These are phyloP conservation scores for Aphyosemion australe DNA, from an alignment of 2,113 vertebrate species.

Conservation along the genomic window DNA sequence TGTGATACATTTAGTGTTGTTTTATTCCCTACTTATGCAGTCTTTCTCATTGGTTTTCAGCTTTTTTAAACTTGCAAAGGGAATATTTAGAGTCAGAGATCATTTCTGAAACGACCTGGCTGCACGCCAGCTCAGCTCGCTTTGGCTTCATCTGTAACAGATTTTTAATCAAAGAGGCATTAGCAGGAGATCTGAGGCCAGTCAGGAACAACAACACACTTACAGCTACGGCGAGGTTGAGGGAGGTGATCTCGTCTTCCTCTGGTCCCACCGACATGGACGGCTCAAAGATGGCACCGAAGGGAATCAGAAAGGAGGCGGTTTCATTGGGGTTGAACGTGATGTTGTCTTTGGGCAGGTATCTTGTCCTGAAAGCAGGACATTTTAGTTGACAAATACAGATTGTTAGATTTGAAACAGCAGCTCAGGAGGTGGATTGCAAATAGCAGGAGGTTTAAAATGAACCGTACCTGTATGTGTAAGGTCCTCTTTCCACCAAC, in stretches of 20 bases:
- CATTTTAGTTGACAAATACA: too few species aligned
- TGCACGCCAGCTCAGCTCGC: slow-evolving; percentile 7
- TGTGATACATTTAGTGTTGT: too few species aligned
- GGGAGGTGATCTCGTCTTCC: slow-evolving; percentile 81
- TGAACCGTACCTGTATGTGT: slow-evolving; percentile 86
- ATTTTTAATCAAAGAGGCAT: neutral
- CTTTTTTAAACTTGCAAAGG: too few species aligned
- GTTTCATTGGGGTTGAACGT: slow-evolving; percentile 73
- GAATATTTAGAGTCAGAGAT: neutral
- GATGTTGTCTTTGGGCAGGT: slow-evolving; percentile 86
- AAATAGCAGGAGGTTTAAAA: neutral
- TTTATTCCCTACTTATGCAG: neutral
- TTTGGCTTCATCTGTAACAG: slow-evolving; percentile 5
- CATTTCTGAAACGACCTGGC: neutral
- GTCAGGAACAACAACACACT: slow-evolving; percentile 66
- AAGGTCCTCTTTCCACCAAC: slow-evolving; percentile 88
- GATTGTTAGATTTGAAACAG: neutral
- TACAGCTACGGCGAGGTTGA: slow-evolving; percentile 91
- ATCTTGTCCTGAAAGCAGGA: slow-evolving; percentile 81
- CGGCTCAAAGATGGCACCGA: slow-evolving; percentile 82
- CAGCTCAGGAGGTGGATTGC: neutral
- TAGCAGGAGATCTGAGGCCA: slow-evolving; percentile 1
- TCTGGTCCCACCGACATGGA: slow-evolving; percentile 86
- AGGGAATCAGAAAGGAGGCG: slow-evolving; percentile 82
- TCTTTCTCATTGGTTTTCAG: too few species aligned